Percentiles rank a stretch among this genome's conserved stretches.
Evolutionary conservation across 2,113 vertebrate species (phyloP).

Genomic region (Benitochromis conjunctus): DNA sequence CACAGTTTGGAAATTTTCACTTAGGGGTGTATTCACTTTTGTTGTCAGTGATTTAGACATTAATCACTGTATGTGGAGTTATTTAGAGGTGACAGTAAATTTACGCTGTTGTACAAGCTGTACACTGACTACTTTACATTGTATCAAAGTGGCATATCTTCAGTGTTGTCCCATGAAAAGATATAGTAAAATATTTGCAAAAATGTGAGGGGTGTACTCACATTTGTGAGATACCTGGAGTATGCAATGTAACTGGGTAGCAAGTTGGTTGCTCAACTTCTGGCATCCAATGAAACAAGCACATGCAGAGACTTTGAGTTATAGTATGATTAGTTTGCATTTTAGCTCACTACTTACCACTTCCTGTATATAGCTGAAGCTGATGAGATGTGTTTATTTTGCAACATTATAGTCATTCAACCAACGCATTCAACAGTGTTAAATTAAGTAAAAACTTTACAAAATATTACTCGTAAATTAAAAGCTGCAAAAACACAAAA

Average conservation of each 20-base stretch:
- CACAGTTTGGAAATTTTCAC: too few species aligned
- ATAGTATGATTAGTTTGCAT: not conserved
- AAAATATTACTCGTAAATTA: not conserved
- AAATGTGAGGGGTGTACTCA: too few species aligned
- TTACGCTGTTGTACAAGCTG: too few species aligned
- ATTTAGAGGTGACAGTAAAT: too few species aligned
- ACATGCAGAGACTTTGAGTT: not conserved
- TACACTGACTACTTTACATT: too few species aligned
- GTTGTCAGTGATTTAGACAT: too few species aligned
- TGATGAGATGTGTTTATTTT: not conserved
- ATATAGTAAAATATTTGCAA: too few species aligned
- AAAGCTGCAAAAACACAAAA: not conserved
- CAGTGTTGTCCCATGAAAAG: too few species aligned
- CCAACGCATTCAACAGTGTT: not conserved
- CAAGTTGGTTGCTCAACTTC: not conserved
- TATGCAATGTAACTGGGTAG: not conserved
- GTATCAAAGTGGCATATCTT: too few species aligned
- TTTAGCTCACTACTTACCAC: not conserved
- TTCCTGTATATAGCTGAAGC: not conserved
- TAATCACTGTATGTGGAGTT: too few species aligned
- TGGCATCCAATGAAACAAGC: not conserved
- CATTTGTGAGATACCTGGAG: not conserved
- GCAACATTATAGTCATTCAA: not conserved
- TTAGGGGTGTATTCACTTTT: too few species aligned
- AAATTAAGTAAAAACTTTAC: not conserved